Evolutionary conservation across 2,113 vertebrate genomes (phyloP), one percentile per base, ranked within the genome.

Genomic region (Excalfactoria chinensis): DNA sequence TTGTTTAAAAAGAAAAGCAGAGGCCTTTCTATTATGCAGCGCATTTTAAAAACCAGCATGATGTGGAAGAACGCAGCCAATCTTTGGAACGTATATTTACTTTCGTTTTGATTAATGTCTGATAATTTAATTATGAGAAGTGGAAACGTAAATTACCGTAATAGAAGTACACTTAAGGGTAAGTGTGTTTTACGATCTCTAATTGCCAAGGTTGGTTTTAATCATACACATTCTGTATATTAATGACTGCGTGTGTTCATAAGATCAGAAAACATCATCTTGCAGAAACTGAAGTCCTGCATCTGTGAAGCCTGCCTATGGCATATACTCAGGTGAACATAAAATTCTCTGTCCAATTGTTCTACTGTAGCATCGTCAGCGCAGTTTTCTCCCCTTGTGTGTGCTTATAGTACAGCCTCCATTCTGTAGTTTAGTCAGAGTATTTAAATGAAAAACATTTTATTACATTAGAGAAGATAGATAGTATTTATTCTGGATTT

Each of bases 121-220:
- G 6, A 0, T 48, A 77, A 81, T 84, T 83, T 62, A 91, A 74
- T 78, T 81, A 56, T 5, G 7, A 64, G 76, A 66, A 34, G 60
- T 37, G 74, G 70, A 82, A 85, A 58, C 78, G 37, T 62, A 72
- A 82, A 86, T 86, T 86, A 49, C 43, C 11, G 3, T 17, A 15
- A 64, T 41, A 71, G 69, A 86, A 78, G 34, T 68, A 49, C 1
- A 2, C 59, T 84, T 79, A 53, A 0, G 1, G 78, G 41, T 59
- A 84, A 30, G 28, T 84, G 44, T 49, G 70, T 46, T 91, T 95
- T 86, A 28, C 66, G 67, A 86, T 93, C 66, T 35, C 30, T 82
- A 79, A 75, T 66, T 74, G 67, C 34, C 15, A 63, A 78, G 53
- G 25, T 56, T 92, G 35, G 13, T 76, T 88, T 78, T 81, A 66